These are phyloP conservation scores for Coreoperca whiteheadi DNA, from an alignment of 2,113 vertebrate species.

Conservation along the genomic window DNA sequence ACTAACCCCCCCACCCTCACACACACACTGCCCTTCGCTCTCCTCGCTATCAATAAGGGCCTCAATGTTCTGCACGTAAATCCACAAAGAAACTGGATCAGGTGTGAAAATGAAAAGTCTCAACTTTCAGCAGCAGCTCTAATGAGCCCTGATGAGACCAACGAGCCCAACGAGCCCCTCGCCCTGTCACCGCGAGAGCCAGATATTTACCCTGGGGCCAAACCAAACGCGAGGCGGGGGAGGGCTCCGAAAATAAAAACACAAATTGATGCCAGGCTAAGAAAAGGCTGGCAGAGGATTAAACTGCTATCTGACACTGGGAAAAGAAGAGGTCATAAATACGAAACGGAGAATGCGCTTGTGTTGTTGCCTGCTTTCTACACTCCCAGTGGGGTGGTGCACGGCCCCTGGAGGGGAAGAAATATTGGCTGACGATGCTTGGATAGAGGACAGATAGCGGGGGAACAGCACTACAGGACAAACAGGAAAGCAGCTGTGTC, in stretches of 20 bases:
- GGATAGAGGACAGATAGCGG: slow-evolving; percentile 35
- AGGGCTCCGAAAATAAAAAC: slow-evolving; percentile 58
- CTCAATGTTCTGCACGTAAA: slow-evolving; percentile 65
- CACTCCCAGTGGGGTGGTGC: slow-evolving; percentile 29
- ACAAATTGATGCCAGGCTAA: slow-evolving; percentile 47
- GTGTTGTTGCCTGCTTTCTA: slow-evolving; percentile 64
- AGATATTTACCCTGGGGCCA: slow-evolving; percentile 34
- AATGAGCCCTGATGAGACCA: slow-evolving; percentile 48
- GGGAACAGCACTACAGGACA: slow-evolving; percentile 36
- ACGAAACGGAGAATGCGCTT: slow-evolving; percentile 62
- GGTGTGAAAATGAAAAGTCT: slow-evolving; percentile 54
- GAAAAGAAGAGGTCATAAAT: slow-evolving; percentile 77
- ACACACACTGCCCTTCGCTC: slow-evolving; percentile 18
- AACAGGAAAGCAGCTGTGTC: slow-evolving; percentile 66
- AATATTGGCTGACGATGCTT: slow-evolving; percentile 43
- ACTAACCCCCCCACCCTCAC: not conserved
- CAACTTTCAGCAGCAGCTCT: slow-evolving; percentile 60
- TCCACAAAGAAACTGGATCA: slow-evolving; percentile 72
- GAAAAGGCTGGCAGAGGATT: slow-evolving; percentile 64
- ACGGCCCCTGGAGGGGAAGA: slow-evolving; percentile 35
- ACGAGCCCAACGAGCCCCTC: slow-evolving; percentile 3
- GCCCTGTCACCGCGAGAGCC: not conserved
- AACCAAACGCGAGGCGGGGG: slow-evolving; percentile 10
- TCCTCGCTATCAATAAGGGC: slow-evolving; percentile 35
- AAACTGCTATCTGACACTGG: slow-evolving; percentile 69